Base-by-base conservation (phyloP, 2,888 invertebrate genomes). In the Rutpela maculata region DNA sequence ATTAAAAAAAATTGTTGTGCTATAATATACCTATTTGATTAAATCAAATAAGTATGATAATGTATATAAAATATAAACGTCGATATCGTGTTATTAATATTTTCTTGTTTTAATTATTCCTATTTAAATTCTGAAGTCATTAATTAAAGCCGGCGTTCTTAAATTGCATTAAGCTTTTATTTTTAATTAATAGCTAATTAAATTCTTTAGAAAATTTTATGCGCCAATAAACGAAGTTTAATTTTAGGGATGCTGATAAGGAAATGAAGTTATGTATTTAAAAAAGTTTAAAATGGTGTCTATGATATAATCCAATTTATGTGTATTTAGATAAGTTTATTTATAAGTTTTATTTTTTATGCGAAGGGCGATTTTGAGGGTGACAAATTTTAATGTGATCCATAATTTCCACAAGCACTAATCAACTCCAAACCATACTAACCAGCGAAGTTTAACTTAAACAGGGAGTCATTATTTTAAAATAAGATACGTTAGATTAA, bases 111-210 rank as follows among this genome's bases (percentile, higher is more conserved):
- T 50, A 50, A 50, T 50, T 50, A 50, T 50, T n/a, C n/a, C 50
- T n/a, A 50, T 50, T 50, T 50, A n/a, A 50, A n/a, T 50, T n/a
- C 50, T 50, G n/a, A 50, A 50, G n/a, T 50, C 50, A 50, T 50
- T 12, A 50, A 50, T 50, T 50, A 50, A 12, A 50, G n/a, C 50
- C n/a, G n/a, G 50, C 50, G 50, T 50, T 50, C 50, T 50, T 50
- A 50, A 50, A 50, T 50, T 50, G n/a, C 50, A n/a, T 50, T 50
- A 50, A n/a, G 50, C 50, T 50, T 50, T 50, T 50, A 50, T 50
- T 50, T 50, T 50, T 50, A 50, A 50, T 50, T 50, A 50, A 50
- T 50, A 50, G 50, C 50, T 50, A 50, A 50, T n/a, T 50, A 50
- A 50, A 50, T 50, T 15, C 50, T n/a, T 50, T 50, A n/a, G 50